Base-by-base conservation (phyloP, 2,888 invertebrate genomes). In the Drosophila buzzatii region DNA sequence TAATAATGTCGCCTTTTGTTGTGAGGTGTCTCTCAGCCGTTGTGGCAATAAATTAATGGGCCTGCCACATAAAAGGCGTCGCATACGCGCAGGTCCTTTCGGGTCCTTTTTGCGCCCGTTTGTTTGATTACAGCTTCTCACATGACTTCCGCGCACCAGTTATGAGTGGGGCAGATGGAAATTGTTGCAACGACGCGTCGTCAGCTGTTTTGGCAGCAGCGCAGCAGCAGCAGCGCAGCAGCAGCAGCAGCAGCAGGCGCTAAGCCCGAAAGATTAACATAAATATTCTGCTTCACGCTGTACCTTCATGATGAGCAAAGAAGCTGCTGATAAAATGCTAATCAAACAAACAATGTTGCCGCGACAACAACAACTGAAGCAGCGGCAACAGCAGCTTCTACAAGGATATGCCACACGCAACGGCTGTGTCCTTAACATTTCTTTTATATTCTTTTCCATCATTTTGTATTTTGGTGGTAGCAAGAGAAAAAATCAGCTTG, bases 1-100 rank as follows among this genome's bases (percentile, higher is more conserved):
- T 89, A 88, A 89, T 88, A 88, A 89, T 84, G 88, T 88, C 86
- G 88, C 81, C 80, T 80, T 89, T 87, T 88, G 89, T 88, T 78
- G 74, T 64, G 76, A 82, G 81, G 79, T 86, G 82, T 88, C 82
- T 86, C 81, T 82, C 82, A 72, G 65, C 73, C 70, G 73, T 41
- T 53, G 60, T 66, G 68, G 85, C 86, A 84, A 87, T 88, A 88
- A 88, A 88, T 88, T 88, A 88, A 88, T 88, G 88, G 82, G 81
- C 72, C 72, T 86, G 82, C 80, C 83, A 79, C 81, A 88, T 81
- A 88, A 89, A 88, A 85, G 74, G 81, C 31, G 16, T 77, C 76
- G 78, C 83, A 77, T 77, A 77, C 76, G 76, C 76, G 76, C 77
- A 59, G 76, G 45, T 72, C 42, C 62, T 76, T 59, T 31, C 77